Base-by-base conservation (phyloP, 2,888 invertebrate species). In the Drosophila neonasuta region DNA sequence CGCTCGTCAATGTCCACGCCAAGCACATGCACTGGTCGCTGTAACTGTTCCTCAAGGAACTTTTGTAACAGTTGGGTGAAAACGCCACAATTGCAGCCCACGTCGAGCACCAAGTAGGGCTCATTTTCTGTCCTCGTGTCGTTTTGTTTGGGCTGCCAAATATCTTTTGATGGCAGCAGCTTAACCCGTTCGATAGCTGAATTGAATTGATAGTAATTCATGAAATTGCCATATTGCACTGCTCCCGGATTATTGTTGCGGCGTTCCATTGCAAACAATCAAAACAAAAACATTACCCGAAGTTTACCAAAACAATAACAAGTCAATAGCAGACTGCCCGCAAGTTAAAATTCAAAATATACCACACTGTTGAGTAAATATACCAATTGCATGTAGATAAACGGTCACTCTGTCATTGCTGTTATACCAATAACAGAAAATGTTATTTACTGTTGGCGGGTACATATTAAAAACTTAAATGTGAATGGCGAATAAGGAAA, bases 181-280 rank as follows among this genome's bases (percentile, higher is more conserved):
- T 92, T 91, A 48, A 95, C 92, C 85, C 97, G 93, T 76, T 94
- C 93, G 63, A 92, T 92, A 24, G 94, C 93, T 57, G 95, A 93
- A 91, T 96, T 95, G 87, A 97, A 97, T 74, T 94, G 92, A 89
- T 97, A 97, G 89, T 97, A 97, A 91, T 97, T 96, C 65, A 96
- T 96, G 83, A 97, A 97, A 91, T 97, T 97, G 56, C 97, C 97
- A 92, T 92, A 93, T 88, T 93, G 93, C 1, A 95, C 95, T 36
- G 96, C 95, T 20, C 96, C 96, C 13, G 96, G 96, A 90, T 96
- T 93, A 60, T 92, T 80, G 3, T 74, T 79, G 1, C 88, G 87
- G n/a, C 77, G 89, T 24, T 90, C 80, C 90, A 90, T 90, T 66
- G 30, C 7, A 13, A 51, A 55, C n/a, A 36, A 36, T n/a, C n/a